Percentiles rank a stretch among this genome's conserved stretches.
phyloP scores from a whole-genome alignment of 2,113 vertebrate species.

The Pomatorhinus ruficollis region DNA sequence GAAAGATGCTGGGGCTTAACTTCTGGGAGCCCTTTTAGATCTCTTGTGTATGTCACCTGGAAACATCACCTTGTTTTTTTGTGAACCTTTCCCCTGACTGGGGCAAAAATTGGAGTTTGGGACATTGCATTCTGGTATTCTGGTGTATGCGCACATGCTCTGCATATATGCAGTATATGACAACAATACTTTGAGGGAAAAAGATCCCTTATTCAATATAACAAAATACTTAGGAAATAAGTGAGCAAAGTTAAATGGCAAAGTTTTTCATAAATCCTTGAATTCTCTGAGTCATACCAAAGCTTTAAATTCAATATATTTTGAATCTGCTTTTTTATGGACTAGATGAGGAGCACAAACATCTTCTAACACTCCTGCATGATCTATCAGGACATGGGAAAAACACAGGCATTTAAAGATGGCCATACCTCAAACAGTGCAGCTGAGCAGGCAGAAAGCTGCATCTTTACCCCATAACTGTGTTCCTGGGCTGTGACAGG shows the following conservation, averaged over 20 bases:
- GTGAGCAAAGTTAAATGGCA: background rate
- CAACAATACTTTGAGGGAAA: background rate
- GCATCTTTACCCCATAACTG: background rate
- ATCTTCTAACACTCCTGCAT: background rate
- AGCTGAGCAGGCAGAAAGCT: background rate
- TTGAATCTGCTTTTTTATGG: background rate
- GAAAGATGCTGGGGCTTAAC: background rate
- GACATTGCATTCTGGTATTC: background rate
- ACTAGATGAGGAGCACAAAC: background rate
- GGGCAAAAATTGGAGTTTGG: background rate
- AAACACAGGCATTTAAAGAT: background rate
- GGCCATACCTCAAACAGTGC: background rate
- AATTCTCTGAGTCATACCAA: background rate
- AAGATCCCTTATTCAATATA: background rate
- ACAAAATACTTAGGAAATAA: background rate
- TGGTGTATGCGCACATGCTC: fast-evolving
- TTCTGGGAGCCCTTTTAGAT: background rate
- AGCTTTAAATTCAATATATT: background rate
- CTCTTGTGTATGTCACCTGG: background rate
- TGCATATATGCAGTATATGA: background rate
- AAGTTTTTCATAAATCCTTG: background rate
- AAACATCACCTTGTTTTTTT: background rate
- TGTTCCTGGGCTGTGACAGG: background rate
- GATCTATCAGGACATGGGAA: background rate
- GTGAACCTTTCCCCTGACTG: background rate